Conservation (phyloP, 2,888 invertebrate species). For the Cerceris rybyensis region DNA sequence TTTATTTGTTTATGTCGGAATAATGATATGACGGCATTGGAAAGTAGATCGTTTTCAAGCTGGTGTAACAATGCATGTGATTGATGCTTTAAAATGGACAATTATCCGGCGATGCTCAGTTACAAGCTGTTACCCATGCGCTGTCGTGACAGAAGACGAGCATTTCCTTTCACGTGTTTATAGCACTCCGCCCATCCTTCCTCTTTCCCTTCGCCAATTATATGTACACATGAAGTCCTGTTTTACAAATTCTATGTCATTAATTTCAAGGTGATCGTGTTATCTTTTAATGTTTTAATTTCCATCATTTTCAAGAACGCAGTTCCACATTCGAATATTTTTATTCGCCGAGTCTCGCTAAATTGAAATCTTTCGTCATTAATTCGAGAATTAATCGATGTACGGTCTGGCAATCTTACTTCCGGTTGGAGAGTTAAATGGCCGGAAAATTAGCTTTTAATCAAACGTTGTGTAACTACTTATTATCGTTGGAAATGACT, state of each 20-base stretch:
- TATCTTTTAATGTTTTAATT: neutral
- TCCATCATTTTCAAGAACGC: neutral
- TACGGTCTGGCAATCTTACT: slow-evolving; percentile 23
- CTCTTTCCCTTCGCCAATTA: slow-evolving; percentile 30
- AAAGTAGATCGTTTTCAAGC: neutral
- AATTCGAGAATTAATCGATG: slow-evolving; percentile 35
- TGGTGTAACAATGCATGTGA: slow-evolving; percentile 16
- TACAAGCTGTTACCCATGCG: slow-evolving; percentile 68
- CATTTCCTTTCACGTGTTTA: slow-evolving; percentile 61
- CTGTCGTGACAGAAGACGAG: slow-evolving; percentile 59
- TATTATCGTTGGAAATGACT: too few species aligned
- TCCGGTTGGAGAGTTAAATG: slow-evolving; percentile 36
- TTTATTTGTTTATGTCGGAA: too few species aligned
- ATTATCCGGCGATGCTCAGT: slow-evolving; percentile 64
- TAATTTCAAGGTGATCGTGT: neutral
- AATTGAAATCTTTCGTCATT: neutral
- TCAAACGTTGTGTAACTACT: slow-evolving; percentile 7
- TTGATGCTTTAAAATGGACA: slow-evolving; percentile 45
- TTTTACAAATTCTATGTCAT: slow-evolving; percentile 28
- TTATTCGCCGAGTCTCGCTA: neutral
- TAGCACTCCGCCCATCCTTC: slow-evolving; percentile 37
- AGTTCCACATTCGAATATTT: neutral
- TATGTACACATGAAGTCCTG: slow-evolving; percentile 16
- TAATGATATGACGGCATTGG: too few species aligned
- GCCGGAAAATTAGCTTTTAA: slow-evolving; percentile 58